Conservation (phyloP, 1,140 invertebrate species). For the Danaus melanippus region DNA sequence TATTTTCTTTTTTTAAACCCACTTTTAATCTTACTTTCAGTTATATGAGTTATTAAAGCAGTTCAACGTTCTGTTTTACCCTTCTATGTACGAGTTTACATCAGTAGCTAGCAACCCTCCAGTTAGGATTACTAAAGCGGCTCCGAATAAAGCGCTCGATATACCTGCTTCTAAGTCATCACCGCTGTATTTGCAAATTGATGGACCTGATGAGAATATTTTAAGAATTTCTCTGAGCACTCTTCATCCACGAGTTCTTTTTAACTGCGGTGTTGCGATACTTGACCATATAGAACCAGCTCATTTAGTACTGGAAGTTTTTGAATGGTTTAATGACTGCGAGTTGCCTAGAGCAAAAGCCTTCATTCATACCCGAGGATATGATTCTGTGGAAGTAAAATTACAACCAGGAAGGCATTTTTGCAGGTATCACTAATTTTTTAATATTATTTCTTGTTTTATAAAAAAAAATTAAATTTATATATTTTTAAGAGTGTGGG, state of each 20-base stretch:
- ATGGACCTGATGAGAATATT: conserved; percentile 39
- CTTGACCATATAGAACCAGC: conserved; percentile 41
- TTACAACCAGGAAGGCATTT: conserved; percentile 55
- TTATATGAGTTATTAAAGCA: conserved; percentile 25
- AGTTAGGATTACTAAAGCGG: conserved; percentile 29
- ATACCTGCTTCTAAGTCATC: conserved; percentile 40
- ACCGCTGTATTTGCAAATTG: conserved; percentile 55
- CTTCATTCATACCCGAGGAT: conserved; percentile 39
- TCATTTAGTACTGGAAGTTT: conserved; percentile 45
- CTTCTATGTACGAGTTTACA: conserved; percentile 43
- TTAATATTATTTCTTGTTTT: not conserved
- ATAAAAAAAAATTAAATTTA: no score
- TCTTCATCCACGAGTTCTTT: conserved; percentile 46
- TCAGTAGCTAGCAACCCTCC: conserved; percentile 40
- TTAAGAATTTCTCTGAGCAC: conserved; percentile 39
- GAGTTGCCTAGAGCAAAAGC: conserved; percentile 35
- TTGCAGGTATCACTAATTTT: conserved; percentile 37
- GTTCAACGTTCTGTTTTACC: conserved; percentile 33
- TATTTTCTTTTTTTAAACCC: not conserved
- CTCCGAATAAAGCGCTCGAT: conserved; percentile 32
- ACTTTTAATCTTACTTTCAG: conserved; percentile 21
- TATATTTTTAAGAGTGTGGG: conserved; percentile 40
- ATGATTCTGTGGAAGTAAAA: conserved; percentile 41
- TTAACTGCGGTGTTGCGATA: conserved; percentile 38
- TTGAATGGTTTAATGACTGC: conserved; percentile 52